Evolutionary conservation across 2,888 invertebrate genomes (phyloP), one percentile per base, ranked within the genome.

Genomic region (Piscicola geometra): DNA sequence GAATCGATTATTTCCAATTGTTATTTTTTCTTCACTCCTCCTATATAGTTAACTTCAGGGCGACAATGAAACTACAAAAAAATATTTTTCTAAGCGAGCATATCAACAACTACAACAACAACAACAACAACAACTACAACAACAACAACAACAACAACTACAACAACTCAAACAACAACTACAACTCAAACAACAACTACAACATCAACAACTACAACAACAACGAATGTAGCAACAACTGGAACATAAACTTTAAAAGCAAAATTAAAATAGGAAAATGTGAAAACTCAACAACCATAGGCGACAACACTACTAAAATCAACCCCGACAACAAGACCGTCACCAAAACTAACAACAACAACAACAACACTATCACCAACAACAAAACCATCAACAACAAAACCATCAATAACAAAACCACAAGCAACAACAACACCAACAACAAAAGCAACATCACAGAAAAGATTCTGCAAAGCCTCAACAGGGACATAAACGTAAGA

Each of bases 171-270:
- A 60, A 52, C 47, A 52, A 56, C 30, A 25, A 56, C 47, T 64
- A 60, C 15, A 18, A 56, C 47, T 72, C 64, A 15, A 12, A 72
- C 32, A 60, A 56, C 47, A 52, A 56, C 60, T 64, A 72, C 47
- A 52, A 72, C 30, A 25, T 28, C 60, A 15, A 75, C 41, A 35
- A 47, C 35, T 18, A 71, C 68, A 76, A 70, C 15, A 41, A 71
- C 47, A 75, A 69, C 70, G 32, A 71, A 35, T 75, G 32, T 41
- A 21, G 21, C 36, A 70, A 28, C 47, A 70, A 41, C 2, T 18
- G 28, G 5, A 41, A 28, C 70, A 70, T 9, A 12, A n/a, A 64
- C 64, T n/a, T 12, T n/a, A 12, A 64, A 5, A 12, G 21, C 64
- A 64, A 64, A 9, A 41, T 3, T n/a, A 64, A 64, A 5, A 64